phyloP scores from a whole-genome alignment of 2,888 invertebrate species.

The Altica lythri region DNA sequence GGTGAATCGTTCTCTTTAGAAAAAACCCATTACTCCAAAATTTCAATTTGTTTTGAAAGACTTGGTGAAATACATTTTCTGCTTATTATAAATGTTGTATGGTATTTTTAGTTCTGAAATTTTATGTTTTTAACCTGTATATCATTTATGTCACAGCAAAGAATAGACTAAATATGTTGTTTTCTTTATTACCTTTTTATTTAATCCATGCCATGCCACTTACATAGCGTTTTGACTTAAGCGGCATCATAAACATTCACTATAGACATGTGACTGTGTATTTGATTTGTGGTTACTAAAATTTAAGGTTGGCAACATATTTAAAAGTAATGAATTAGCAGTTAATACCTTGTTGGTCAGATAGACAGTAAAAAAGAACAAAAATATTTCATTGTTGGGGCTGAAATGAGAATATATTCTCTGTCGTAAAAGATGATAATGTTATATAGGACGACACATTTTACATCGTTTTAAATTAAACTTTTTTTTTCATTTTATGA shows the following conservation, averaged over 20 bases:
- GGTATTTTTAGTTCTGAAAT: too few relatives aligned
- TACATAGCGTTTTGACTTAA: neutral
- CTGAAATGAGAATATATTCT: constrained; percentile 8
- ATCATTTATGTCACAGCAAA: too few relatives aligned
- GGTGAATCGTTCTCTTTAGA: too few relatives aligned
- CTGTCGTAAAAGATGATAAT: neutral
- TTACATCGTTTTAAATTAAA: too few relatives aligned
- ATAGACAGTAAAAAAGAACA: constrained; percentile 7
- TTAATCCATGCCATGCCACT: neutral
- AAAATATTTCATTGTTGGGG: constrained; percentile 7
- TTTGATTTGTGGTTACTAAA: constrained; percentile 23
- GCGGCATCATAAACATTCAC: constrained; percentile 6
- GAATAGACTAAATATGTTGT: constrained; percentile 3
- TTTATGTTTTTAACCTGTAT: too few relatives aligned
- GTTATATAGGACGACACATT: neutral
- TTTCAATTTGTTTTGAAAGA: too few relatives aligned
- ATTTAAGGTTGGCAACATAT: constrained; percentile 17
- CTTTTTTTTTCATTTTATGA: too few relatives aligned
- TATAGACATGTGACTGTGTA: constrained; percentile 10
- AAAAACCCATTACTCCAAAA: too few relatives aligned
- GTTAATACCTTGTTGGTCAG: constrained; percentile 13
- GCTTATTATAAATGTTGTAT: too few relatives aligned
- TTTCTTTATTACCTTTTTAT: neutral
- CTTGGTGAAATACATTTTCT: too few relatives aligned
- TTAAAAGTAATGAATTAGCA: constrained; percentile 21